A percentile compares a stretch with the other conserved stretches of the same genome.
Conservation (phyloP, 2,797 vertebrate species). For the Bryconaethiops microstoma region DNA sequence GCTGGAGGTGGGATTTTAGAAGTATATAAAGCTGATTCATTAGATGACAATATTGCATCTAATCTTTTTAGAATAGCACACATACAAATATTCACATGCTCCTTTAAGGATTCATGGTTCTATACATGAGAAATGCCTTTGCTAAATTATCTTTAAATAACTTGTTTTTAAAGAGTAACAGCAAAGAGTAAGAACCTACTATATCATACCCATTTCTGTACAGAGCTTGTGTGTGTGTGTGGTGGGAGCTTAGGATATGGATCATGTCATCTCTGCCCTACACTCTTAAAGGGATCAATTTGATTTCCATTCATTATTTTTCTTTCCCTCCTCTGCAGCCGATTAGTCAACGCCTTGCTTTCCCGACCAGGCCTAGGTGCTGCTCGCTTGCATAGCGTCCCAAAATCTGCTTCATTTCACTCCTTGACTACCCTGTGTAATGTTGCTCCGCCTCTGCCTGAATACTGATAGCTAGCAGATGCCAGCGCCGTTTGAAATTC, state of each 20-base stretch:
- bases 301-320: constrained; percentile 31
- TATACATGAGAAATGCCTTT: neutral
- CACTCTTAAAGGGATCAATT: constrained; percentile 29
- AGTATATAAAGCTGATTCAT: no score
- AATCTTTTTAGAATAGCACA: no score
- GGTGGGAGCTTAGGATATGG: neutral
- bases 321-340: neutral
- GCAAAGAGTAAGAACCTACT: neutral
- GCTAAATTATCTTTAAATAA: neutral
- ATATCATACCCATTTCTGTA: neutral
- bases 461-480: constrained; percentile 39
- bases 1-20: no score
- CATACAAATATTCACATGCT: no score
- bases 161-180: neutral
- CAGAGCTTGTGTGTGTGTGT: neutral
- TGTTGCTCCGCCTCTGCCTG: constrained; percentile 23
- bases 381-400: neutral
- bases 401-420: constrained; percentile 39
- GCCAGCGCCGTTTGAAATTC: constrained; percentile 37
- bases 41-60: no score
- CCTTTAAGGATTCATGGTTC: no score
- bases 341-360: constrained; percentile 23
- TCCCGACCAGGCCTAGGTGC: constrained; percentile 5
- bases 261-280: constrained; percentile 4
- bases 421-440: constrained; percentile 18